These are phyloP conservation scores for Dicentrarchus labrax DNA, from an alignment of 2,113 vertebrate species.

Conservation along the genomic window DNA sequence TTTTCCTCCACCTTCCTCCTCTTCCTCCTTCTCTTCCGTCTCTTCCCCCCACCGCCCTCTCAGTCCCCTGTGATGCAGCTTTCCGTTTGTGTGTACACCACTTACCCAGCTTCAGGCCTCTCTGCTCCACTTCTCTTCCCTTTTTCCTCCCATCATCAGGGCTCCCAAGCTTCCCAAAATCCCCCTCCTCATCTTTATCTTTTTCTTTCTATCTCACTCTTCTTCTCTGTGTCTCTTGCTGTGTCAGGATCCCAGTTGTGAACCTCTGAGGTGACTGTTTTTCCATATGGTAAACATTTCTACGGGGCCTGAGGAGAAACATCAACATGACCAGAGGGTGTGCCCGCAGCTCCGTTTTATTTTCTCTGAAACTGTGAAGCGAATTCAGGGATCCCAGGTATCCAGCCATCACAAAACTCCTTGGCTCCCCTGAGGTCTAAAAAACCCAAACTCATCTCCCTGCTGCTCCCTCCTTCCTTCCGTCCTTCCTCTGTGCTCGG, in stretches of 20 bases:
- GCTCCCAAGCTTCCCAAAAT: constrained; percentile 29
- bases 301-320: constrained; percentile 67
- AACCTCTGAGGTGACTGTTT: constrained; percentile 85
- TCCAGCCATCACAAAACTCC: constrained; percentile 69
- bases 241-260: constrained; percentile 87
- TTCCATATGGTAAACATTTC: constrained; percentile 77
- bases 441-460: constrained; percentile 57
- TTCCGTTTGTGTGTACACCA: constrained; percentile 53
- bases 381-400: constrained; percentile 78
- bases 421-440: constrained; percentile 67
- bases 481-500: constrained; percentile 26
- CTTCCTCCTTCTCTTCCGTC: constrained; percentile 37
- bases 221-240: constrained; percentile 69
- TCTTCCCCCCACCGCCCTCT: constrained; percentile 25
- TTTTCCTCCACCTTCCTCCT: constrained; percentile 49
- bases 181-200: neutral
- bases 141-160: constrained; percentile 31
- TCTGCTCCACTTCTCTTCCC: constrained; percentile 52
- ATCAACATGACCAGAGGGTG: constrained; percentile 64
- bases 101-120: constrained; percentile 61
- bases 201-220: constrained; percentile 16
- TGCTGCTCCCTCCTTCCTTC: constrained; percentile 19
- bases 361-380: constrained; percentile 80
- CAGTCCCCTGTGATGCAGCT: constrained; percentile 59
- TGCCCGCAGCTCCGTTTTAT: constrained; percentile 66